Evolutionary conservation across 2,797 vertebrate genomes (phyloP).

Genomic region (Apodemus agrarius): DNA sequence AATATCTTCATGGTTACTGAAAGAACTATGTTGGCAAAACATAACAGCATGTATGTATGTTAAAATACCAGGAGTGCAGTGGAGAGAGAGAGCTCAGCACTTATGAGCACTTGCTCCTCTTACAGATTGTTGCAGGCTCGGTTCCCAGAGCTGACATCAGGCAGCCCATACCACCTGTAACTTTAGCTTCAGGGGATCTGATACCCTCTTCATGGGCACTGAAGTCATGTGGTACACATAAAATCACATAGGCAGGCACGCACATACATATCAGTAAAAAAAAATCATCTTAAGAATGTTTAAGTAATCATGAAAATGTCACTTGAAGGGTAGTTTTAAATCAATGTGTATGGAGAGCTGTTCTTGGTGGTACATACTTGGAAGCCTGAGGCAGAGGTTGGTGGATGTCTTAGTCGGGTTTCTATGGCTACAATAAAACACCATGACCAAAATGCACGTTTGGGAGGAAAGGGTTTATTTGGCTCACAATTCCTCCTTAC

Average conservation of each 20-base stretch:
- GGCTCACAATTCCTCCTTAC: neutral
- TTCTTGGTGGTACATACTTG: neutral
- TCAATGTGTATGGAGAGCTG: neutral
- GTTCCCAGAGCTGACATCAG: neutral
- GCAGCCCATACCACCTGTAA: neutral
- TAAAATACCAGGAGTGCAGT: neutral
- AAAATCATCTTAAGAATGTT: neutral
- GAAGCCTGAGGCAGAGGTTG: neutral
- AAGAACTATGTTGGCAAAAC: neutral
- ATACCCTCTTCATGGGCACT: neutral
- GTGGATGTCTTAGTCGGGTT: neutral
- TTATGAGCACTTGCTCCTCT: neutral
- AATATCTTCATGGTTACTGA: neutral
- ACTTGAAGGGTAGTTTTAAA: neutral
- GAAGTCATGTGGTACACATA: neutral
- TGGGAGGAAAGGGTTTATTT: neutral
- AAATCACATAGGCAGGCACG: neutral
- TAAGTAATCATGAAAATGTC: neutral
- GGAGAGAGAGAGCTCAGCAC: neutral
- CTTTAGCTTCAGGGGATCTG: neutral
- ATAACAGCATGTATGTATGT: neutral
- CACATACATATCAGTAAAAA: neutral
- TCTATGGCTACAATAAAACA: neutral
- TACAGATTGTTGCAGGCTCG: neutral
- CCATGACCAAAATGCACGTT: neutral